Conservation (phyloP, 2,797 vertebrate species). For the Alosa sapidissima region DNA sequence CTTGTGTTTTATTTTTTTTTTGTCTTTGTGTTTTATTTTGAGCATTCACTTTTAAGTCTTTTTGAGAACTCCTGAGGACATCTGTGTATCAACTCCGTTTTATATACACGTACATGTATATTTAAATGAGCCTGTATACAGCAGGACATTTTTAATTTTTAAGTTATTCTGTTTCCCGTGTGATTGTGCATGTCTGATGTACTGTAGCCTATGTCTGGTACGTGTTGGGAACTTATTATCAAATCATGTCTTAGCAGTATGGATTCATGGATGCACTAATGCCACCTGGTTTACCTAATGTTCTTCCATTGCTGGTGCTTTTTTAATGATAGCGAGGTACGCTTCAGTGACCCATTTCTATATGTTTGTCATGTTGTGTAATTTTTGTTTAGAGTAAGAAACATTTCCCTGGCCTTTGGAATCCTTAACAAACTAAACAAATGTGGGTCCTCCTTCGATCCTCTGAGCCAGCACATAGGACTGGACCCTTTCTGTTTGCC, state of each 20-base stretch:
- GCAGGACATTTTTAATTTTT: conserved; percentile 54
- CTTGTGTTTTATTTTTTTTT: conserved; percentile 31
- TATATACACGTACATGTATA: conserved; percentile 56
- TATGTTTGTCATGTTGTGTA: neutral
- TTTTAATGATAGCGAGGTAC: conserved; percentile 23
- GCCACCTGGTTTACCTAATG: conserved; percentile 29
- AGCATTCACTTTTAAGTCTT: conserved; percentile 60
- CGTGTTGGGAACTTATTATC: neutral
- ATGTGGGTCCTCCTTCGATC: neutral
- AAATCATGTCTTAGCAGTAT: neutral
- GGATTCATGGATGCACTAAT: neutral
- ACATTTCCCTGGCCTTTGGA: neutral
- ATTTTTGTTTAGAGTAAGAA: neutral
- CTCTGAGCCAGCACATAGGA: neutral
- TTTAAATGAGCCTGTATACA: conserved; percentile 56
- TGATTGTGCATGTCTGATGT: conserved; percentile 51
- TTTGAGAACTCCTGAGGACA: conserved; percentile 47
- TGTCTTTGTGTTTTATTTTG: conserved; percentile 45
- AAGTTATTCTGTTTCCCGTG: conserved; percentile 68
- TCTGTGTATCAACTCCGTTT: conserved; percentile 43
- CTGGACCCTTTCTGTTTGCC: neutral
- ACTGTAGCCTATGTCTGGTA: conserved; percentile 24
- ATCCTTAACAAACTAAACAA: neutral
- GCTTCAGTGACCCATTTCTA: neutral
- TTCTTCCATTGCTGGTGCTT: conserved; percentile 21